Conservation (phyloP, 1,140 invertebrate species). For the Bombus superbus region DNA sequence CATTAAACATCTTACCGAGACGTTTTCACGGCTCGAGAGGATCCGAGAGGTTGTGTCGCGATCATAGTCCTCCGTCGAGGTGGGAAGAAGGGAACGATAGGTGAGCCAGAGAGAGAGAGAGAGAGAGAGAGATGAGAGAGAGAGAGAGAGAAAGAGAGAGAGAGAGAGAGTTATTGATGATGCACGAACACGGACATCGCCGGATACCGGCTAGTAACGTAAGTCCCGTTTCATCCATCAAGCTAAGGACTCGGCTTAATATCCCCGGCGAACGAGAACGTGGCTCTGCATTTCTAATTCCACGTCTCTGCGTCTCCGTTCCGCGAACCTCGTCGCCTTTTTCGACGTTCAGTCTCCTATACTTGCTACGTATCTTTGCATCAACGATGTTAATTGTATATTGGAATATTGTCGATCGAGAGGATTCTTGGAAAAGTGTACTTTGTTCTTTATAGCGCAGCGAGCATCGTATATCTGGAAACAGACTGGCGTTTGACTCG, state of each 20-base stretch:
- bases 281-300: slow-evolving; percentile 71
- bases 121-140: no score
- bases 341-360: background rate
- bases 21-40: slow-evolving; percentile 14
- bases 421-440: no score
- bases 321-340: background rate
- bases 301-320: slow-evolving; percentile 50
- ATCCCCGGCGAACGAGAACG: slow-evolving; percentile 64
- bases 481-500: no score
- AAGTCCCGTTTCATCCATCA: slow-evolving; percentile 71
- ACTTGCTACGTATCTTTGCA: background rate
- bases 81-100: slow-evolving; percentile 18
- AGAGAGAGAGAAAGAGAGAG: background rate
- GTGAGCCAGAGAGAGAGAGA: background rate
- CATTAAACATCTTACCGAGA: slow-evolving; percentile 37
- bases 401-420: no score
- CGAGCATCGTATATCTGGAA: no score
- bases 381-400: background rate
- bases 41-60: slow-evolving; percentile 19
- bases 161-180: slow-evolving; percentile 68
- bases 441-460: no score
- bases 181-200: slow-evolving; percentile 67
- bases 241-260: slow-evolving; percentile 70
- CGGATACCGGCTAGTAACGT: slow-evolving; percentile 68
- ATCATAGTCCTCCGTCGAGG: background rate